These are phyloP conservation scores for Colinus virginianus DNA, from an alignment of 2,113 vertebrate species.

Conservation along the genomic window DNA sequence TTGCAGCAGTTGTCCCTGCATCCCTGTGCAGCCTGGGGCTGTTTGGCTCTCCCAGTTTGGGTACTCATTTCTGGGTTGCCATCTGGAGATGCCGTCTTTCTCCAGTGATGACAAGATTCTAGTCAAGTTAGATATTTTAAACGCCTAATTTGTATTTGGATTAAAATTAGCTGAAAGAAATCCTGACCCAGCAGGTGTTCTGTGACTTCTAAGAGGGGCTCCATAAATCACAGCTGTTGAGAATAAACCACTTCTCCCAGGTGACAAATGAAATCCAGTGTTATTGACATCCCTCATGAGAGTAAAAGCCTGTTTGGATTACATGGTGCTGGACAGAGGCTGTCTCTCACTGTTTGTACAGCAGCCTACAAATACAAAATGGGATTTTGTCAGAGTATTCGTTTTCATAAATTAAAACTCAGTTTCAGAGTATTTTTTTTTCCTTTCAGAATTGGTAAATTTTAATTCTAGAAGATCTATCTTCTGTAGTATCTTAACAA, in stretches of 20 bases:
- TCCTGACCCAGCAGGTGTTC: neutral
- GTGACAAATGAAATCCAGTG: neutral
- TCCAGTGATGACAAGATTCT: neutral
- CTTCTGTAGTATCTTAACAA: neutral
- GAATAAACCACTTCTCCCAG: neutral
- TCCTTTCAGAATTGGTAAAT: neutral
- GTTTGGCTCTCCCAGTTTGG: neutral
- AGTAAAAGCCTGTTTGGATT: neutral
- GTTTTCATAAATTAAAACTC: neutral
- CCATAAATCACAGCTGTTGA: neutral
- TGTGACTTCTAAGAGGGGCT: neutral
- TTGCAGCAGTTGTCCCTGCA: neutral
- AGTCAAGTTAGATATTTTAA: neutral
- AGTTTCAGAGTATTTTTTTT: neutral
- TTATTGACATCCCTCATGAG: neutral
- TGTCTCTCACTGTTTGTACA: neutral
- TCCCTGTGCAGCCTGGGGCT: neutral
- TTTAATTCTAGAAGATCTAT: constrained; percentile 15
- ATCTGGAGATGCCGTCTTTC: neutral
- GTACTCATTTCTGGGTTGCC: neutral
- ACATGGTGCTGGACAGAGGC: neutral
- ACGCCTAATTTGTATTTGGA: neutral
- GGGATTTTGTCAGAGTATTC: neutral
- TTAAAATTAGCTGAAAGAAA: neutral
- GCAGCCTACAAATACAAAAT: neutral